Conservation (phyloP, 2,797 vertebrate species). For the Gallinago solitaria region DNA sequence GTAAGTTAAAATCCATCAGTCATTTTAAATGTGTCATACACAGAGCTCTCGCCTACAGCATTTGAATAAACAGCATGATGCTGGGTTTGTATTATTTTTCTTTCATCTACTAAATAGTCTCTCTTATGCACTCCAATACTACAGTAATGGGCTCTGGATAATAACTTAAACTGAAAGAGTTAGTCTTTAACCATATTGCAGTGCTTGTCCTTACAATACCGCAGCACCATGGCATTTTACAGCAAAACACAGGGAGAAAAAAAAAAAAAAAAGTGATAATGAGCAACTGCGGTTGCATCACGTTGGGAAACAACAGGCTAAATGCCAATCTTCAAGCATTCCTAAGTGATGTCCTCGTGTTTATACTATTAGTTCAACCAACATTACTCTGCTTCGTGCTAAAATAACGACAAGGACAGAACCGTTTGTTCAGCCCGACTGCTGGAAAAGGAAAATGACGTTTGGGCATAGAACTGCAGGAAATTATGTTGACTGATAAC, state of each 20-base stretch:
- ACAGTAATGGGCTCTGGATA: neutral
- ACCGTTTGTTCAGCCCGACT: conserved; percentile 65
- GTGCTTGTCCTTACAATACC: neutral
- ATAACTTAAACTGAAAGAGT: conserved; percentile 7
- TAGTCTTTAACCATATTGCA: conserved; percentile 32
- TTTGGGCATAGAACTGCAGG: conserved; percentile 46
- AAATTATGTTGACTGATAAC: conserved; percentile 77
- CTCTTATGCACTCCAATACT: neutral
- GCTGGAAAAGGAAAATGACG: conserved; percentile 53
- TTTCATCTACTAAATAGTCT: conserved; percentile 24
- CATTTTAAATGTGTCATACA: conserved; percentile 24
- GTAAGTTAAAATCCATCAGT: conserved; percentile 32
- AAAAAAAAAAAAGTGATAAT: neutral
- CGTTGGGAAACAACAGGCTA: conserved; percentile 34
- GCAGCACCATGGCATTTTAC: neutral
- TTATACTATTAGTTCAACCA: conserved; percentile 66
- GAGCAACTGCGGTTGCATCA: conserved; percentile 8
- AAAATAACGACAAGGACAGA: conserved; percentile 68
- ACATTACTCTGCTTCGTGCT: conserved; percentile 41
- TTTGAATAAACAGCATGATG: conserved; percentile 22
- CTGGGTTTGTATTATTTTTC: conserved; percentile 6
- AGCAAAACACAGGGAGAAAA: neutral
- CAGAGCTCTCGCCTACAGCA: conserved; percentile 7
- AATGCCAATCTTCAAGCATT: conserved; percentile 45
- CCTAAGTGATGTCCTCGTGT: conserved; percentile 52